Percentiles rank a stretch among this genome's conserved stretches.
Evolutionary conservation across 1,140 invertebrate genomes (phyloP).

Genomic region (Bombus fervidus): DNA sequence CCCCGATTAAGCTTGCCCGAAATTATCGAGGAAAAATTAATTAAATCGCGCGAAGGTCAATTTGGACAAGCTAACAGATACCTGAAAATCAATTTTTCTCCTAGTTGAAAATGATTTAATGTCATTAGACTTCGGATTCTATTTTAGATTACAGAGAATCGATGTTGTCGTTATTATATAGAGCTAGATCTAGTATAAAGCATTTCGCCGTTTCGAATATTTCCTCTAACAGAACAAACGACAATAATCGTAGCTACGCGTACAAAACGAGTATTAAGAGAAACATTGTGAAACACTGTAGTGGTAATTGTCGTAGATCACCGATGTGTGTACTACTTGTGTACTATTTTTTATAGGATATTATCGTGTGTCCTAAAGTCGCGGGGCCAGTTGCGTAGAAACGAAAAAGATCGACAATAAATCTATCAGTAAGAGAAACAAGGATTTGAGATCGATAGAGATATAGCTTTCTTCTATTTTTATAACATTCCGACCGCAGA

Average conservation of each 20-base stretch:
- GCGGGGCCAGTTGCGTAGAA: background rate
- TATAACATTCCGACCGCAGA: background rate
- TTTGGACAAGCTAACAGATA: background rate
- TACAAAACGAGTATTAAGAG: background rate
- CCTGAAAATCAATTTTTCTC: background rate
- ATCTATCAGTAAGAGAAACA: background rate
- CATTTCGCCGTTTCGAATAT: background rate
- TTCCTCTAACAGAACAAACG: background rate
- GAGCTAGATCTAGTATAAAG: background rate
- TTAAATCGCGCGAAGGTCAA: background rate
- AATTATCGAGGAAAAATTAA: background rate
- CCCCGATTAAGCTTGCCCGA: background rate
- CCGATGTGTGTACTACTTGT: background rate
- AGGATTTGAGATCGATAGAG: too few species aligned
- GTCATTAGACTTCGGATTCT: background rate
- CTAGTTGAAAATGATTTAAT: background rate
- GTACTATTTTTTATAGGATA: slow-evolving; percentile 12
- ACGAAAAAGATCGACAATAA: slow-evolving; percentile 2
- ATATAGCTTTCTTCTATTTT: slow-evolving; percentile 6
- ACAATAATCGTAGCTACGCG: slow-evolving; percentile 22
- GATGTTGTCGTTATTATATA: too few species aligned
- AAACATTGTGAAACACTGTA: background rate
- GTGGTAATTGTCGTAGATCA: background rate
- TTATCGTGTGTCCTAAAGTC: slow-evolving; percentile 13
- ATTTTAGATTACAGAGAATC: background rate